These are phyloP conservation scores for Xylota segnis DNA, from an alignment of 2,888 invertebrate genomes.

Conservation along the genomic window DNA sequence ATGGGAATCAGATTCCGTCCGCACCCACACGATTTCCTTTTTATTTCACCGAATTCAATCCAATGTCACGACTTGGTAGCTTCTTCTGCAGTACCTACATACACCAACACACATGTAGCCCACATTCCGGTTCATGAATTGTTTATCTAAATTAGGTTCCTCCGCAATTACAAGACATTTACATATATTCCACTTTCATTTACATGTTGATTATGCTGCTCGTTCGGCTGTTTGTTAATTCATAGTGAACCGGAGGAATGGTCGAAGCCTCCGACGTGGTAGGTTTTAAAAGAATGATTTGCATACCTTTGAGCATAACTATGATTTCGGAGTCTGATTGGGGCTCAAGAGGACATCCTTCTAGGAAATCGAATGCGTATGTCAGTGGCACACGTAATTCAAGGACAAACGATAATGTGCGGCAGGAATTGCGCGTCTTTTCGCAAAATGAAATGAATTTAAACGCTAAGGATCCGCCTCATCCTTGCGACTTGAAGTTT, in stretches of 20 bases:
- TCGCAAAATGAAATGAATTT: conserved; percentile 5
- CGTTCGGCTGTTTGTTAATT: conserved; percentile 46
- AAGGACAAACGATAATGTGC: conserved; percentile 16
- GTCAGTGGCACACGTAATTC: conserved; percentile 6
- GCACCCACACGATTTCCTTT: conserved; percentile 48
- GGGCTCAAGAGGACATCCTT: not conserved
- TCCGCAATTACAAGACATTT: conserved; percentile 78
- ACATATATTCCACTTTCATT: conserved; percentile 73
- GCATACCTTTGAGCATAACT: conserved; percentile 5
- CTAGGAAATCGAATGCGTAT: conserved; percentile 16
- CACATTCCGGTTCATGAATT: conserved; percentile 75
- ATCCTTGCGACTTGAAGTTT: conserved; percentile 55
- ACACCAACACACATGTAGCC: conserved; percentile 21
- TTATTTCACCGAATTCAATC: conserved; percentile 40
- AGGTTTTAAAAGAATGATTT: conserved; percentile 23
- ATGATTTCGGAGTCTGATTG: conserved; percentile 4
- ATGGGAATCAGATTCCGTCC: conserved; percentile 36
- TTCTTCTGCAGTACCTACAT: conserved; percentile 11
- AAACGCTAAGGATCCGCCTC: conserved; percentile 17
- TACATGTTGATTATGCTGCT: conserved; percentile 51
- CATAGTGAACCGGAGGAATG: not conserved
- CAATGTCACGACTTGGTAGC: conserved; percentile 29
- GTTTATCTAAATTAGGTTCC: conserved; percentile 79
- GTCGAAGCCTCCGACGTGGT: not conserved
- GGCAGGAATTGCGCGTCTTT: conserved; percentile 8